Conservation (phyloP, 2,113 vertebrate species). For the Coturnix japonica region DNA sequence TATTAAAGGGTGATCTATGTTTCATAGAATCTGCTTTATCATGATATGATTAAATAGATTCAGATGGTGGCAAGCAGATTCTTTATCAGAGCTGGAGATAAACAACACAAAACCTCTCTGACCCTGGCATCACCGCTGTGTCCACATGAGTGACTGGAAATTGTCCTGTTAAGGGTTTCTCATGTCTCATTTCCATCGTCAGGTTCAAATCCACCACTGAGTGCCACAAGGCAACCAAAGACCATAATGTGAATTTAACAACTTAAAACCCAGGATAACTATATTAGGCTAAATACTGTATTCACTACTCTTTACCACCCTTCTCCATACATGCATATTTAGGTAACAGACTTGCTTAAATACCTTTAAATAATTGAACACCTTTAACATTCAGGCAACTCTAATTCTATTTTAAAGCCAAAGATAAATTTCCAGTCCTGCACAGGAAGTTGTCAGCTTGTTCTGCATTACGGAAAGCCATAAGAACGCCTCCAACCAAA, state of each 20-base stretch:
- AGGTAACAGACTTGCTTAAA: background rate
- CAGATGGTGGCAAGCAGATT: background rate
- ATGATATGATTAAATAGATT: background rate
- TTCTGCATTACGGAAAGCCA: background rate
- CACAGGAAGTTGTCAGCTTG: background rate
- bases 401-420: background rate
- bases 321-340: background rate
- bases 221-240: background rate
- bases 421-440: background rate
- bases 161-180: background rate
- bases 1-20: background rate
- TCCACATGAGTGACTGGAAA: background rate
- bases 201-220: background rate
- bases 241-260: background rate
- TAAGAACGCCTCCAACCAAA: background rate
- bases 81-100: background rate
- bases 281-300: background rate
- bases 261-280: background rate
- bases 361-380: constrained; percentile 16
- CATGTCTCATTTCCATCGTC: background rate
- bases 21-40: background rate
- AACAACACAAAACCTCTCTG: background rate
- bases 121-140: background rate
- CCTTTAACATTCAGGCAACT: background rate
- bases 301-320: background rate